These are phyloP conservation scores for Stigmatopora nigra DNA, from an alignment of 2,113 vertebrate species.

Conservation along the genomic window DNA sequence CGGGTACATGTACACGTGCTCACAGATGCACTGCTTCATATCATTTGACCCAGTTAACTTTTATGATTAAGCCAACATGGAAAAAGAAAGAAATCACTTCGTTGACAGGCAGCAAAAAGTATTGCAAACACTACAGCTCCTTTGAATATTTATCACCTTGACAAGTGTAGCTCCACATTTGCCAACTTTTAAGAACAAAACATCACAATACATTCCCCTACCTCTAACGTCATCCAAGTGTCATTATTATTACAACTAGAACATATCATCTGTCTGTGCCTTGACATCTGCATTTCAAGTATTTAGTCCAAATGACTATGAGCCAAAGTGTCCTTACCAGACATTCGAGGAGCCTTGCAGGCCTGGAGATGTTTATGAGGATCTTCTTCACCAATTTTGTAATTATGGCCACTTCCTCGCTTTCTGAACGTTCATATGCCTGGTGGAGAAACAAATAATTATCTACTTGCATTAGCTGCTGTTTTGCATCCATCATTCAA, in stretches of 20 bases:
- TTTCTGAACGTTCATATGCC: conserved; percentile 90
- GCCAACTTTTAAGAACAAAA: conserved; percentile 1
- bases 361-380: conserved; percentile 87
- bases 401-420: conserved; percentile 82
- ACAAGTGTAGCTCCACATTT: neutral
- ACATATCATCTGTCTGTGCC: conserved; percentile 1
- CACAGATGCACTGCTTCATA: neutral
- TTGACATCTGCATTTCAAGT: conserved; percentile 2
- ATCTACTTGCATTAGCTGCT: conserved; percentile 25
- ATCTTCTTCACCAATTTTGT: conserved; percentile 86
- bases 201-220: neutral
- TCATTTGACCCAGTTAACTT: neutral
- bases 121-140: neutral
- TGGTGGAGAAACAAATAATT: conserved; percentile 45
- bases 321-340: conserved; percentile 68
- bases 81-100: neutral
- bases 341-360: conserved; percentile 87
- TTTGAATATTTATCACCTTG: neutral
- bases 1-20: no score
- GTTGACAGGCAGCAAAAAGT: neutral
- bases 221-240: neutral
- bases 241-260: conserved; percentile 25
- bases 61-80: neutral
- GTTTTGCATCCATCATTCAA: conserved; percentile 11
- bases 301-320: conserved; percentile 2